These are phyloP conservation scores for Aegithalos caudatus DNA, from an alignment of 2,113 vertebrate species.

Conservation along the genomic window DNA sequence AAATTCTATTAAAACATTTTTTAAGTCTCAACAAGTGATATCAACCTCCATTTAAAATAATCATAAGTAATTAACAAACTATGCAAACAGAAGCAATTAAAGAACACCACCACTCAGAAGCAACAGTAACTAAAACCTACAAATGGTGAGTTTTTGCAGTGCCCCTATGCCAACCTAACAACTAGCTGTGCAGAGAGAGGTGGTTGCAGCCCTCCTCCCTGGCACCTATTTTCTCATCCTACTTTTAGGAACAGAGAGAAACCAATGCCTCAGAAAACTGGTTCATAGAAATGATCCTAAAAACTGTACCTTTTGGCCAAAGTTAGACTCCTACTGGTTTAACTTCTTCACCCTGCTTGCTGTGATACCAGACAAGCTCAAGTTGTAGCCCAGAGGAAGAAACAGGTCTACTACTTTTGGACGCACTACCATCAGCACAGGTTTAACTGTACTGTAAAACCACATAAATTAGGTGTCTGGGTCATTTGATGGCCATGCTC, in stretches of 20 bases:
- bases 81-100: not conserved
- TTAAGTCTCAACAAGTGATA: not conserved
- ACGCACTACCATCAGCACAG: not conserved
- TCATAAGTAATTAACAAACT: not conserved
- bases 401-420: not conserved
- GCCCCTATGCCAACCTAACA: not conserved
- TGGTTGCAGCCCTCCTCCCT: not conserved
- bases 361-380: not conserved
- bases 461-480: not conserved
- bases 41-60: not conserved
- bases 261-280: not conserved
- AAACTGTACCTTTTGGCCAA: not conserved
- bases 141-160: not conserved
- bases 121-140: not conserved
- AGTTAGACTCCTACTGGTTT: not conserved
- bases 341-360: not conserved
- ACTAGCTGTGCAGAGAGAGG: not conserved
- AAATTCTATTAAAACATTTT: not conserved
- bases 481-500: not conserved
- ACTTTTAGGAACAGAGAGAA: not conserved
- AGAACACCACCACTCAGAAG: not conserved
- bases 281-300: not conserved
- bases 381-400: not conserved
- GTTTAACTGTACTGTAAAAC: not conserved
- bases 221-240: not conserved